Conservation (phyloP, 2,113 vertebrate genomes). For the Daubentonia madagascariensis region DNA sequence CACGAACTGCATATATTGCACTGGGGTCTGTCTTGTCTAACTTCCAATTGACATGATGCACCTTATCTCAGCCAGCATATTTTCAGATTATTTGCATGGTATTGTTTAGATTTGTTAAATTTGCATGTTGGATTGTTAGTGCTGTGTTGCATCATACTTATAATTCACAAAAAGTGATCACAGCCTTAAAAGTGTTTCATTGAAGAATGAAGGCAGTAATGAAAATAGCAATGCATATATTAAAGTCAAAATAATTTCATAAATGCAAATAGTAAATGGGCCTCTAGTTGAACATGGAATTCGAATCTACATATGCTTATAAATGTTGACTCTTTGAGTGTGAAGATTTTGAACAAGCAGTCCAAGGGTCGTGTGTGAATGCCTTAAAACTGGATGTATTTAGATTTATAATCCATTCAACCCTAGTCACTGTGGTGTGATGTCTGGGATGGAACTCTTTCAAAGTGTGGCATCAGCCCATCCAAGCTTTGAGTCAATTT, state of each 20-base stretch:
- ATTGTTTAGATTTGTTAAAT: not conserved
- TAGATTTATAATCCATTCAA: not conserved
- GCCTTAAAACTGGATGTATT: not conserved
- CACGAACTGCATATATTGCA: not conserved
- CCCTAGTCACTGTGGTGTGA: not conserved
- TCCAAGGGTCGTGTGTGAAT: not conserved
- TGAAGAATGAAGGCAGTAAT: not conserved
- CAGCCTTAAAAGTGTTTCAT: not conserved
- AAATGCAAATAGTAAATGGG: not conserved
- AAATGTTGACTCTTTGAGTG: not conserved
- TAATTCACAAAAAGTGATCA: not conserved
- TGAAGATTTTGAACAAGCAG: not conserved
- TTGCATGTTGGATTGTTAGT: not conserved
- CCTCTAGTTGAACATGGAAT: not conserved
- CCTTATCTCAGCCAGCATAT: not conserved
- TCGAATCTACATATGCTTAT: too few relatives aligned
- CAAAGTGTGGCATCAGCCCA: not conserved
- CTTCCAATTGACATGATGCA: not conserved
- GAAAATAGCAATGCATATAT: not conserved
- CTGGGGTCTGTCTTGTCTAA: not conserved
- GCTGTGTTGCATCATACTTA: not conserved
- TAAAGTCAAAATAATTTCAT: not conserved
- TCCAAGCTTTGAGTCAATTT: not conserved
- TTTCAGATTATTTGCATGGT: not conserved
- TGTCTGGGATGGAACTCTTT: not conserved